A percentile compares a stretch with the other conserved stretches of the same genome.
These are phyloP conservation scores for Styela clava DNA, from an alignment of 23 tunicate species.

Conservation along the genomic window DNA sequence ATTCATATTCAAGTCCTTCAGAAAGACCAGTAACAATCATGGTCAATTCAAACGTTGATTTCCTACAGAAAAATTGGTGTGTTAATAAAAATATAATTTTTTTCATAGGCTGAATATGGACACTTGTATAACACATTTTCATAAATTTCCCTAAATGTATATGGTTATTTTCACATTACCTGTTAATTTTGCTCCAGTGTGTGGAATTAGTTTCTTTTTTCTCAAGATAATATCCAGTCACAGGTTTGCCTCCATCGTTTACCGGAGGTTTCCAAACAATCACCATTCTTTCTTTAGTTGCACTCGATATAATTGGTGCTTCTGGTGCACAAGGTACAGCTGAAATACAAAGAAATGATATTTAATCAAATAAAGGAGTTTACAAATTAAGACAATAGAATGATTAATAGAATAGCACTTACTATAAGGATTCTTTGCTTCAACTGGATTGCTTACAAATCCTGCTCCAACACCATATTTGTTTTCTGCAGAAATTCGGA, in stretches of 20 bases:
- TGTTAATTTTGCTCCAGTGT: conserved; percentile 81
- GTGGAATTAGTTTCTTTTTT: conserved; percentile 66
- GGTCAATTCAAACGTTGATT: conserved; percentile 47
- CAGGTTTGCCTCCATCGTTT: conserved; percentile 68
- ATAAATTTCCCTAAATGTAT: too few relatives aligned
- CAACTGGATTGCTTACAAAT: conserved; percentile 49
- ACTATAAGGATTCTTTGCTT: conserved; percentile 63
- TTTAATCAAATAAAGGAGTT: not conserved
- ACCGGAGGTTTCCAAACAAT: conserved; percentile 56
- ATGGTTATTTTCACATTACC: too few relatives aligned
- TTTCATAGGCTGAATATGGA: not conserved
- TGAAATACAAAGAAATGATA: not conserved
- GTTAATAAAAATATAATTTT: not conserved
- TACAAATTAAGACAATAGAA: not conserved
- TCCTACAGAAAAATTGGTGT: not conserved
- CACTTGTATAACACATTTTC: not conserved
- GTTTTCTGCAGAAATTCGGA: conserved; percentile 86
- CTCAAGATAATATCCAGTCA: conserved; percentile 75
- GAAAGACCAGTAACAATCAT: conserved; percentile 54
- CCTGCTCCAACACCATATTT: conserved; percentile 75
- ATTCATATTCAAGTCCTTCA: conserved; percentile 85
- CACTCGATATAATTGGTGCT: conserved; percentile 45
- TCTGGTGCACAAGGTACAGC: conserved; percentile 64
- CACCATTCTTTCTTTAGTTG: conserved; percentile 43
- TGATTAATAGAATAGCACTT: not conserved